phyloP scores from a whole-genome alignment of 2,797 vertebrate species.

The Phrynocephalus guinanensis region DNA sequence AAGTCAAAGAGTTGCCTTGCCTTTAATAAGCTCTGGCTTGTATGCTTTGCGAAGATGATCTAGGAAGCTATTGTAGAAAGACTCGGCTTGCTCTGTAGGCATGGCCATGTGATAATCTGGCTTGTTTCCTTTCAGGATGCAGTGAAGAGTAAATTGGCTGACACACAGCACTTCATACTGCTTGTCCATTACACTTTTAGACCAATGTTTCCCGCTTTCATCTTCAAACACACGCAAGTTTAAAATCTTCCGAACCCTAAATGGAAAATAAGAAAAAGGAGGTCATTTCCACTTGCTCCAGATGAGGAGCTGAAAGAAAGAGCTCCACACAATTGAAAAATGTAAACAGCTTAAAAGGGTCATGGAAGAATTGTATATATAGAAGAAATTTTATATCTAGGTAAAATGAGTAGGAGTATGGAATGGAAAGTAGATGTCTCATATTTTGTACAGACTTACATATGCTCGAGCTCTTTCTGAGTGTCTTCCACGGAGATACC shows the following conservation, averaged over 20 bases:
- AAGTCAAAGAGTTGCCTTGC: conserved; percentile 68
- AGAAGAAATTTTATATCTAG: background rate
- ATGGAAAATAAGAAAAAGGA: conserved; percentile 29
- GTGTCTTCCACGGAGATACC: conserved; percentile 94
- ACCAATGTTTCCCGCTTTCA: conserved; percentile 92
- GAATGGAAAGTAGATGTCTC: conserved; percentile 4
- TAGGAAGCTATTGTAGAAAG: conserved; percentile 91
- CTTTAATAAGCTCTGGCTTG: conserved; percentile 92
- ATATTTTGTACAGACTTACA: conserved; percentile 82
- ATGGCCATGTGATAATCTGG: conserved; percentile 95
- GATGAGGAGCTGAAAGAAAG: no score
- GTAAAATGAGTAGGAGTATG: conserved; percentile 4
- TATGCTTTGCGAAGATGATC: conserved; percentile 89
- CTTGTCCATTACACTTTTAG: conserved; percentile 92
- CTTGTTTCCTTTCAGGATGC: conserved; percentile 94
- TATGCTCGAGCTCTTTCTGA: conserved; percentile 92
- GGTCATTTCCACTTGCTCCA: no score
- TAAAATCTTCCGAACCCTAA: conserved; percentile 94
- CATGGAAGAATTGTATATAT: background rate
- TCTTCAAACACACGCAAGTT: conserved; percentile 95
- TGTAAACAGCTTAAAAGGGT: no score
- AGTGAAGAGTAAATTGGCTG: conserved; percentile 97
- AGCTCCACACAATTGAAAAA: no score
- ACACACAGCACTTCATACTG: conserved; percentile 93
- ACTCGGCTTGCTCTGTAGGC: conserved; percentile 89